These are phyloP conservation scores for Penaeus chinensis DNA, from an alignment of 1,140 invertebrate species.

Conservation along the genomic window DNA sequence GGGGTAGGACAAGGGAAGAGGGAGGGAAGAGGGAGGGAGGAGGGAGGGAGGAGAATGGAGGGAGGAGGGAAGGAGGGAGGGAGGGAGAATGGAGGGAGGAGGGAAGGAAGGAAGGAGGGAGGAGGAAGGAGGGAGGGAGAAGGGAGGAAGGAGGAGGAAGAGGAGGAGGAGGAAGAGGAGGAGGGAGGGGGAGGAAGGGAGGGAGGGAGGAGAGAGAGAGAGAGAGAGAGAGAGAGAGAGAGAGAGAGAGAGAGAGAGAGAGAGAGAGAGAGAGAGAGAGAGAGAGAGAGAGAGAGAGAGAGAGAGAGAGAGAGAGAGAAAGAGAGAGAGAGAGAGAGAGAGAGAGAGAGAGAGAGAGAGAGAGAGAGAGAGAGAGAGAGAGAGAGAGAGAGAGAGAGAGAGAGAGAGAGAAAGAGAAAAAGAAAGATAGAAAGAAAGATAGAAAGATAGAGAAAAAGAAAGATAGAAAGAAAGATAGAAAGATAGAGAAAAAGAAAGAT, in stretches of 20 bases:
- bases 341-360: background rate
- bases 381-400: no score
- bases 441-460: background rate
- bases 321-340: no score
- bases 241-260: background rate
- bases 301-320: background rate
- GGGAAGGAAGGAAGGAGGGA: background rate
- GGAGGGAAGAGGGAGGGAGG: background rate
- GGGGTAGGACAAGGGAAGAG: background rate
- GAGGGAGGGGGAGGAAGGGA: background rate
- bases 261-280: no score
- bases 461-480: no score
- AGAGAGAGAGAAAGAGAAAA: background rate
- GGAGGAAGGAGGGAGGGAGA: no score
- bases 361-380: background rate
- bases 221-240: constrained; percentile 24
- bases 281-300: background rate
- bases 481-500: background rate
- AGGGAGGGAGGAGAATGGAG: background rate
- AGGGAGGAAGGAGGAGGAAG: background rate
- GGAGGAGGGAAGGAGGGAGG: background rate
- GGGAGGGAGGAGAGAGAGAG: background rate
- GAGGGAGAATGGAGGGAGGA: background rate
- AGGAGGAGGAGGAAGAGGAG: no score
- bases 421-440: background rate